Conservation (phyloP, 2,113 vertebrate species). For the Xenopus borealis region DNA sequence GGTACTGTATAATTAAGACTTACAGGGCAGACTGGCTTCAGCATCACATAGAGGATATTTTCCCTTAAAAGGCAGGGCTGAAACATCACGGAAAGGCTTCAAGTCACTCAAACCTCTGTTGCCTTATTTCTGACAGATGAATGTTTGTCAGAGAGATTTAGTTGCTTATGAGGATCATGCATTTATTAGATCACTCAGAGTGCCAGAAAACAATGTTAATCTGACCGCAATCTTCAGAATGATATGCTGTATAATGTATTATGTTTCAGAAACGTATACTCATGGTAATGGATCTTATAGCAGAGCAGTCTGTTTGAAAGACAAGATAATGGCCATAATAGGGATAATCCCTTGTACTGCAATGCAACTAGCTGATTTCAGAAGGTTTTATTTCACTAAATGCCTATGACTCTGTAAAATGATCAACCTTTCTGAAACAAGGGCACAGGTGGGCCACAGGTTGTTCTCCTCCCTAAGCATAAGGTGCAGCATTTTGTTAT, state of each 20-base stretch:
- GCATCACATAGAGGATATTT: too few species aligned
- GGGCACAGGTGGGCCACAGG: constrained; percentile 36
- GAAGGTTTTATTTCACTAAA: constrained; percentile 26
- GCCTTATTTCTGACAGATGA: too few species aligned
- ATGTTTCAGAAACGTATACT: not conserved
- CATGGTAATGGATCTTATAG: constrained; percentile 26
- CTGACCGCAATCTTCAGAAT: not conserved
- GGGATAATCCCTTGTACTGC: constrained; percentile 17
- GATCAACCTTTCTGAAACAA: constrained; percentile 8
- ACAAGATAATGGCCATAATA: constrained; percentile 15
- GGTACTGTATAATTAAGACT: too few species aligned
- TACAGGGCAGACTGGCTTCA: too few species aligned
- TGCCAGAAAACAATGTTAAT: too few species aligned
- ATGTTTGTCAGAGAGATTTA: not conserved
- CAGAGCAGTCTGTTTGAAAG: constrained; percentile 28
- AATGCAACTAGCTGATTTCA: constrained; percentile 15
- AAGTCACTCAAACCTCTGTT: too few species aligned
- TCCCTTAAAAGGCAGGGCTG: too few species aligned
- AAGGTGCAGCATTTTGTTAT: constrained; percentile 13
- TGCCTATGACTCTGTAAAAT: constrained; percentile 27
- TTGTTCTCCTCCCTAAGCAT: constrained; percentile 30
- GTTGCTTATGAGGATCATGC: not conserved
- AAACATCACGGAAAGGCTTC: too few species aligned
- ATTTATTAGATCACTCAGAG: not conserved
- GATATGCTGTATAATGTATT: constrained; percentile 18